Evolutionary conservation across 2,888 invertebrate species (phyloP), one percentile per base, ranked within the genome.

Genomic region (Drosophila kokeensis): DNA sequence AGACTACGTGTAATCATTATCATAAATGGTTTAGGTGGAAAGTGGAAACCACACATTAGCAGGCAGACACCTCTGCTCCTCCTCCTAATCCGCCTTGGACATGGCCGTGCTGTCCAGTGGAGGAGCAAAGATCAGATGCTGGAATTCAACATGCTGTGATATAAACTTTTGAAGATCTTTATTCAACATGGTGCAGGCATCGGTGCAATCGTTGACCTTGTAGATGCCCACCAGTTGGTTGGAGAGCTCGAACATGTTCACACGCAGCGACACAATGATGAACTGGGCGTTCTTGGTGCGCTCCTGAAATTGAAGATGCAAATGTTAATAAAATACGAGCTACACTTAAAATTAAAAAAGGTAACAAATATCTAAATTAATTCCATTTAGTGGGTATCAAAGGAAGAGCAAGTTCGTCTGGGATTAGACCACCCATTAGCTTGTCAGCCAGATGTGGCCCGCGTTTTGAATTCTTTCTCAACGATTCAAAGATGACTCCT

Each of bases 241-340:
- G 1, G 97, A 97, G 21, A 98, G 94, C 91, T 99, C 99, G 92
- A 99, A 99, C 99, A 99, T 99, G 92, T 99, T 98, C 76, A 98
- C 97, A 0, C 99, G 95, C 42, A 99, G 94, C 0, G 99, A 99
- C 76, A 99, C 99, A 79, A 99, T 98, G 75, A 99, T 98, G 91
- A 99, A 99, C 92, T 99, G 99, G 0, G 99, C 99, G 93, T 99
- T 99, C 92, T 97, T 97, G 0, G 99, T 99, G 38, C 98, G 95
- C 89, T 99, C 98, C 97, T 97, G 65, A 65, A 54, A 76, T 36
- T 0, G 0, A n/a, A 38, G 54, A 4, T 6, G 6, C n/a, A 30
- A 27, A n/a, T 6, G 7, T 34, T 58, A 18, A 32, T 32, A 8
- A 24, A 24, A 24, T 8, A 13, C 15, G 15, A 45, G 7, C 21